A percentile compares a stretch with the other conserved stretches of the same genome.
Evolutionary conservation across 2,888 invertebrate species (phyloP).

Genomic region (Mimumesa dahlbomi): DNA sequence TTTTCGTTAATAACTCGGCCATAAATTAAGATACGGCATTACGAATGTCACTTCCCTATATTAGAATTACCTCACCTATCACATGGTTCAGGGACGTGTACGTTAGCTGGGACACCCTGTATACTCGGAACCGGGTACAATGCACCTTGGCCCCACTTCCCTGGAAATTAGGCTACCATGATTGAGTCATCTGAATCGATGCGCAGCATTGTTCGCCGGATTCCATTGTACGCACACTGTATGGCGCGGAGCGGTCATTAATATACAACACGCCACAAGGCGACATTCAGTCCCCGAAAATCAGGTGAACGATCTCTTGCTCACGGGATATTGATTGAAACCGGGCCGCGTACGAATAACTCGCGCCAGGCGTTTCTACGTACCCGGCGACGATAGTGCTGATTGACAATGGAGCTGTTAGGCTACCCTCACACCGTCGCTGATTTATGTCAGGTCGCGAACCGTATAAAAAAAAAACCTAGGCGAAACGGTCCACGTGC

Average conservation of each 20-base stretch:
- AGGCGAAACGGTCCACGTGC: no score
- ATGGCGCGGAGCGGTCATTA: conserved; percentile 54
- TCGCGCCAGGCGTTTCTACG: conserved; percentile 14
- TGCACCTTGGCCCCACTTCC: conserved; percentile 10
- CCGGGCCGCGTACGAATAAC: conserved; percentile 17
- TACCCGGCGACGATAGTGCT: conserved; percentile 17
- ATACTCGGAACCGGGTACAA: not conserved
- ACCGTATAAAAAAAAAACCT: no score
- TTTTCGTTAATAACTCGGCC: no score
- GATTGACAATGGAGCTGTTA: conserved; percentile 6
- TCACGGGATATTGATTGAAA: conserved; percentile 49
- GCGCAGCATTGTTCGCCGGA: conserved; percentile 65
- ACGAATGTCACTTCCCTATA: no score
- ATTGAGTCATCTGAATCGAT: conserved; percentile 75
- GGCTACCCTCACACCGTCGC: not conserved
- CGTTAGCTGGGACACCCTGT: no score
- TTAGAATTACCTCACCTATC: no score
- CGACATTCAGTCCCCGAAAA: conserved; percentile 61
- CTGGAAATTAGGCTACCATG: conserved; percentile 56
- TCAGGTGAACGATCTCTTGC: conserved; percentile 56
- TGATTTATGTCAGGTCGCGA: conserved; percentile 6
- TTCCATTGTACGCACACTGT: conserved; percentile 59
- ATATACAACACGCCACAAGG: conserved; percentile 60
- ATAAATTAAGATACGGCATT: no score
- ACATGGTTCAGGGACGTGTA: no score